Conservation (phyloP, 1,140 invertebrate genomes). For the Pachyrhynchus sulphureomaculatus region DNA sequence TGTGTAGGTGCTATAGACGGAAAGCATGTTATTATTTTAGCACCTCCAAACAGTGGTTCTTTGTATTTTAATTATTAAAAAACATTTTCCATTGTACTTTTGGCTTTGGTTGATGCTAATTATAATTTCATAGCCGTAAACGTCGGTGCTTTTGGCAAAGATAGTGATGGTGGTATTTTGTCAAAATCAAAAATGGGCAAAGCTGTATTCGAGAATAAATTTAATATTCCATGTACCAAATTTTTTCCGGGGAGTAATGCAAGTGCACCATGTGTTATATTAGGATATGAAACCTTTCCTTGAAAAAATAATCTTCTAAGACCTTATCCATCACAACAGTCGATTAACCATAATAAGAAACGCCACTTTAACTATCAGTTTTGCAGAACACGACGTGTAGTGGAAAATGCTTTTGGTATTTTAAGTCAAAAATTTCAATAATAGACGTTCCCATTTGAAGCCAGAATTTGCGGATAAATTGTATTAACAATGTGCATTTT, state of each 20-base stretch:
- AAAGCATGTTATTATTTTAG: slow-evolving; percentile 13
- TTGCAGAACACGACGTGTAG: slow-evolving; percentile 16
- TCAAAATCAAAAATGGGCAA: too few species aligned
- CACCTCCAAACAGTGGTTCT: slow-evolving; percentile 46
- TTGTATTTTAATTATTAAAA: slow-evolving; percentile 52
- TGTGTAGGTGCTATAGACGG: slow-evolving; percentile 40
- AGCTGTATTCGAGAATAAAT: too few species aligned
- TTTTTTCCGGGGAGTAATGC: too few species aligned
- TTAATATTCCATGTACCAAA: not conserved
- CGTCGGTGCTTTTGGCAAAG: slow-evolving; percentile 51
- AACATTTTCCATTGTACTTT: slow-evolving; percentile 51
- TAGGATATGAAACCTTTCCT: slow-evolving; percentile 17
- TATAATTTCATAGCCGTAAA: too few species aligned
- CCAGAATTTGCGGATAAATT: slow-evolving; percentile 17
- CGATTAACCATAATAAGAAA: slow-evolving; percentile 40
- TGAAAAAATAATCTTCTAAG: slow-evolving; percentile 15
- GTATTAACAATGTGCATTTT: slow-evolving; percentile 10
- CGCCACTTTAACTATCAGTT: too few species aligned
- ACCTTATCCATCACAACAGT: slow-evolving; percentile 9
- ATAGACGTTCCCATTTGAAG: slow-evolving; percentile 15
- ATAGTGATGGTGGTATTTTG: too few species aligned
- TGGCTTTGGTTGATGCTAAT: too few species aligned
- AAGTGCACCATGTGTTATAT: slow-evolving; percentile 19
- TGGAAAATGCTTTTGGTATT: too few species aligned
- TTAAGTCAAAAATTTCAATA: too few species aligned